phyloP scores from a whole-genome alignment of 2,113 vertebrate species.

The Recurvirostra avosetta region DNA sequence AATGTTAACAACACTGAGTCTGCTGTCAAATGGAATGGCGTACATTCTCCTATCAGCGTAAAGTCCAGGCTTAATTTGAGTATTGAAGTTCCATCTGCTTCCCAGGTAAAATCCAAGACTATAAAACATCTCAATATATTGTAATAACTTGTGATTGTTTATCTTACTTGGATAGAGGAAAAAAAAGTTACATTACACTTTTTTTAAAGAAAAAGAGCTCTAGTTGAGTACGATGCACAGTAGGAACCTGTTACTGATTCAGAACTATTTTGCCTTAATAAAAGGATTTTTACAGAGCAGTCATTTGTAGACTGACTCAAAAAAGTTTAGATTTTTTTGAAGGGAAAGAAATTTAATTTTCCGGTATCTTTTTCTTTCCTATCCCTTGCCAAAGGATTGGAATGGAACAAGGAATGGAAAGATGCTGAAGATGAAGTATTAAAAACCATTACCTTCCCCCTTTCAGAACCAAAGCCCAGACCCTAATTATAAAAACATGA shows the following conservation, averaged over 20 bases:
- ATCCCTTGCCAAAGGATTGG: not conserved
- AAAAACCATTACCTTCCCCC: not conserved
- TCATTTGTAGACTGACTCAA: not conserved
- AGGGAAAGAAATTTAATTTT: not conserved
- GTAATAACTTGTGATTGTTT: not conserved
- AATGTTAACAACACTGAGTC: conserved; percentile 73
- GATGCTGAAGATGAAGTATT: not conserved
- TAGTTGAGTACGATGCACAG: not conserved
- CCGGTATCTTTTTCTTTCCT: not conserved
- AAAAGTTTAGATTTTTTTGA: not conserved
- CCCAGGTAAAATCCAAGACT: conserved; percentile 82
- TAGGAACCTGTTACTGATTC: not conserved
- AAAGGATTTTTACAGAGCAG: not conserved
- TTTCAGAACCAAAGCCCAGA: not conserved
- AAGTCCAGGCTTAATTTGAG: conserved; percentile 84
- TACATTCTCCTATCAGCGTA: conserved; percentile 74
- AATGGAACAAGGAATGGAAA: not conserved
- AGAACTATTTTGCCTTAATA: not conserved
- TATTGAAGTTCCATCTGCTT: conserved; percentile 92
- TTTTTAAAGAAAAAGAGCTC: not conserved
- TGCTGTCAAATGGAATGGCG: conserved; percentile 71
- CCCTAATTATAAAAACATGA: not conserved
- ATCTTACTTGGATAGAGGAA: not conserved
- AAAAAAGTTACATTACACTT: not conserved
- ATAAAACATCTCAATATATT: not conserved